These are phyloP conservation scores for Argyresthia albistria DNA, from an alignment of 2,888 invertebrate species.

Conservation along the genomic window DNA sequence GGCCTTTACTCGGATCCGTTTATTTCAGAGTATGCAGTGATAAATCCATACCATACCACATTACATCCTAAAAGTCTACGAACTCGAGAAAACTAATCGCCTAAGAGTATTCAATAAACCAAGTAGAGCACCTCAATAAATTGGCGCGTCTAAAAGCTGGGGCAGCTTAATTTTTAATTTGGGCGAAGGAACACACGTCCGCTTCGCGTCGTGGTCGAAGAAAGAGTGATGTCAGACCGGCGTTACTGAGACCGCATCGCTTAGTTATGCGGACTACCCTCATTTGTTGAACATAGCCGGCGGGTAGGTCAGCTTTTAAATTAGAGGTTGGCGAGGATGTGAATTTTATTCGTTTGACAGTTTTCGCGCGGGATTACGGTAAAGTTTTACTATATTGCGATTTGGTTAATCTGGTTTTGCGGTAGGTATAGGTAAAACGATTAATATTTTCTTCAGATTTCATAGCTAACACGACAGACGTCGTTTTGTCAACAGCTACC, in stretches of 20 bases:
- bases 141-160: neutral
- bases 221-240: constrained; percentile 50
- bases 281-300: constrained; percentile 41
- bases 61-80: no score
- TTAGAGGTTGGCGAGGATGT: constrained; percentile 23
- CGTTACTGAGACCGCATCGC: constrained; percentile 42
- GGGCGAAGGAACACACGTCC: constrained; percentile 37
- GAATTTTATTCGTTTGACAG: constrained; percentile 8
- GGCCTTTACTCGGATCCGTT: no score
- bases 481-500: no score
- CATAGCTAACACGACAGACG: no score
- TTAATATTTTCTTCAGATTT: no score
- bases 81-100: neutral
- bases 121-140: constrained; percentile 3
- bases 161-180: constrained; percentile 60
- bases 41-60: no score
- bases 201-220: constrained; percentile 42
- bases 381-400: no score
- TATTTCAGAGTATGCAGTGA: no score
- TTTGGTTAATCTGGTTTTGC: no score
- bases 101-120: constrained; percentile 35
- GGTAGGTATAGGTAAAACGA: no score
- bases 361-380: neutral
- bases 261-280: constrained; percentile 63
- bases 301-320: constrained; percentile 39